These are phyloP conservation scores for Emmelina monodactyla DNA, from an alignment of 2,888 invertebrate genomes.

Conservation along the genomic window DNA sequence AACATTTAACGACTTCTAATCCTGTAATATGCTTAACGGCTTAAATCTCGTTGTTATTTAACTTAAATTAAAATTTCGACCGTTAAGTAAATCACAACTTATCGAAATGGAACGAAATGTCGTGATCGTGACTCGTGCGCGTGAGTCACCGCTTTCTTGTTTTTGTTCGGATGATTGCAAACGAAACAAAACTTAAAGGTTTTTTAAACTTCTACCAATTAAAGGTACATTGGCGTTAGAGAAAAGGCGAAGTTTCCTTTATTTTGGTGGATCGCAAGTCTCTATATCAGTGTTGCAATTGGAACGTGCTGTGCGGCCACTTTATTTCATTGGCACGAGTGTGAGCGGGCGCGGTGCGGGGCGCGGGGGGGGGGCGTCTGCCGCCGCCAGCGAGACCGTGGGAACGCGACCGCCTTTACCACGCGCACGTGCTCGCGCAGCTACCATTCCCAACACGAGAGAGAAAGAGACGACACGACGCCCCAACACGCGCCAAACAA, in stretches of 20 bases:
- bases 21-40: no score
- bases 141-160: neutral
- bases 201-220: no score
- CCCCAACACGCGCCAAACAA: slow-evolving; percentile 17
- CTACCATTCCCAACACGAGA: slow-evolving; percentile 37
- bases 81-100: no score
- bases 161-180: neutral
- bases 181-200: neutral
- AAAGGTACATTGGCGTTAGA: neutral
- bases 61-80: no score
- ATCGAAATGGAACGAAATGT: neutral
- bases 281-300: slow-evolving; percentile 54
- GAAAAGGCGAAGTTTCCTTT: slow-evolving; percentile 29
- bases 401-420: slow-evolving; percentile 64
- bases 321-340: slow-evolving; percentile 56
- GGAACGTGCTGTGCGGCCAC: slow-evolving; percentile 56
- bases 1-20: no score
- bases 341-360: slow-evolving; percentile 27
- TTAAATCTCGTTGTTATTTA: no score
- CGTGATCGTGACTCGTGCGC: neutral
- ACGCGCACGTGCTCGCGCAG: slow-evolving; percentile 62
- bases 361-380: slow-evolving; percentile 24
- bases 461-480: slow-evolving; percentile 27
- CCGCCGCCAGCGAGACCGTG: slow-evolving; percentile 54
- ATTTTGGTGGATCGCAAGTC: slow-evolving; percentile 40